Base-by-base conservation (phyloP, 2,113 vertebrate species). In the Hippocampus abdominalis region DNA sequence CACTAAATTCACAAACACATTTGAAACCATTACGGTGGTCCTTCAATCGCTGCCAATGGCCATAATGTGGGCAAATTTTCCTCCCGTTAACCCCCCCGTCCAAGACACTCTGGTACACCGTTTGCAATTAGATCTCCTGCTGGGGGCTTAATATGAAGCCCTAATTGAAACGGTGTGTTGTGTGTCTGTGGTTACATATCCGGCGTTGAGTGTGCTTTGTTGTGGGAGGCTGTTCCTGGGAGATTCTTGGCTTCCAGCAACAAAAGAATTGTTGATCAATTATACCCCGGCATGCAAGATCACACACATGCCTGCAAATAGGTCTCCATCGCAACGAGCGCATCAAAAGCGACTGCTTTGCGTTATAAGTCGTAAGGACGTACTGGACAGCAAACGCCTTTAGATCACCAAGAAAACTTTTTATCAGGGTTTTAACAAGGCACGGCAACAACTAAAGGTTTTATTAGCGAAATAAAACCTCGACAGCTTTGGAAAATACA, bases 381-480 rank as follows among this genome's bases (percentile, higher is more conserved):
- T 16, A 0, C 73, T 57, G 60, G 65, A 69, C 67, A 72, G 29
- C 13, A 57, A 79, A 78, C 73, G 65, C 74, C 78, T 86, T 81
- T 74, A 74, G 75, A 80, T 80, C 72, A 74, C 83, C 72, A 73
- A 79, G 78, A 85, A 88, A 81, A 76, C 71, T 51, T 68, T 89
- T 89, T 83, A 88, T 90, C 84, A 82, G 80, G 70, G 67, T 68
- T 85, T 87, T 85, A 87, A 89, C 77, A 75, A 85, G 87, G 71
- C 72, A 78, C 68, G 25, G 83, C 78, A 86, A 88, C 83, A 89
- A 86, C 87, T 85, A 79, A 80, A 66, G 53, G 86, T 88, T 79
- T 64, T 87, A 86, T 86, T 83, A 69, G 77, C 54, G 66, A 87
- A 81, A 84, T 72, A 76, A 44, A 86, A 78, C 70, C 57, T 25